These are phyloP conservation scores for Meda fulgida DNA, from an alignment of 2,797 vertebrate genomes.

Conservation along the genomic window DNA sequence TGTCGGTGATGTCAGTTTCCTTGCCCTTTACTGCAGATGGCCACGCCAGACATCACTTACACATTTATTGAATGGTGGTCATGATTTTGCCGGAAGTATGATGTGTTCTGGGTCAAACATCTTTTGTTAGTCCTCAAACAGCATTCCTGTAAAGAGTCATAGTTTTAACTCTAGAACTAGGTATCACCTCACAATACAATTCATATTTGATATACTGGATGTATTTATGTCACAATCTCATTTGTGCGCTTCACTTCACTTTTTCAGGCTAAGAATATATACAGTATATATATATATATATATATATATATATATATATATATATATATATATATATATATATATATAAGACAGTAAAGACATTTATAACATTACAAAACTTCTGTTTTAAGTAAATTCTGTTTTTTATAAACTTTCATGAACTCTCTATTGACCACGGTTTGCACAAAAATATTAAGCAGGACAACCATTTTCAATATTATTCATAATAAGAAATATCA, in stretches of 20 bases:
- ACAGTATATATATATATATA: too few species aligned
- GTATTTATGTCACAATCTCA: not conserved
- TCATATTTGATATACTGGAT: too few species aligned
- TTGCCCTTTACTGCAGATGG: slow-evolving; percentile 29
- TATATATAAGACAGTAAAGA: not conserved
- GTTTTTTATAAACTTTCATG: not conserved
- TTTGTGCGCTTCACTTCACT: not conserved
- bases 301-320: too few species aligned
- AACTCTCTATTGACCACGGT: not conserved
- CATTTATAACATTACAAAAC: not conserved
- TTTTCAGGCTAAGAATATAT: not conserved
- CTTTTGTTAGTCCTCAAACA: not conserved
- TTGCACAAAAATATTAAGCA: not conserved
- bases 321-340: too few species aligned
- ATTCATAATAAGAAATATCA: not conserved
- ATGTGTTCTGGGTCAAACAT: slow-evolving; percentile 5
- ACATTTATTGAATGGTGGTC: slow-evolving; percentile 22
- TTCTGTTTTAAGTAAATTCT: not conserved
- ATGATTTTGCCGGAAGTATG: slow-evolving; percentile 11
- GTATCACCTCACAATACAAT: not conserved
- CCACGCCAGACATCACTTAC: slow-evolving; percentile 5
- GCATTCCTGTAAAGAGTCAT: not conserved
- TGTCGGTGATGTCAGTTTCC: slow-evolving; percentile 11
- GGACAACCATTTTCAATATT: not conserved
- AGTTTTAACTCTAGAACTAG: not conserved